Evolutionary conservation across 2,113 vertebrate species (phyloP).

Genomic region (Phasianus colchicus): DNA sequence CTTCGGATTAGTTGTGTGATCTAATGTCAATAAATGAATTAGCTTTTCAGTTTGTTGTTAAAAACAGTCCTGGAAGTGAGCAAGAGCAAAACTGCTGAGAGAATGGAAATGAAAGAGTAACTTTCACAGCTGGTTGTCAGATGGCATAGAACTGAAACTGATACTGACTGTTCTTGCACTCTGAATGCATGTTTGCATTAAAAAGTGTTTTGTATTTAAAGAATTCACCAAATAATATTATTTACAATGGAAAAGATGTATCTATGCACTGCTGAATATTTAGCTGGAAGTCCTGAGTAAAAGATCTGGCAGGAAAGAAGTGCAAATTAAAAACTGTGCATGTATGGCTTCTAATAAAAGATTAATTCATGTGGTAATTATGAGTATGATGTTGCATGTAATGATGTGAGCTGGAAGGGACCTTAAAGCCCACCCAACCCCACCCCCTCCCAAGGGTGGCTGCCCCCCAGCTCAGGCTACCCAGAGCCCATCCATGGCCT

Average conservation of each 20-base stretch:
- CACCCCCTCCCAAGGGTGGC: too few relatives aligned
- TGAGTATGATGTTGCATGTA: background rate
- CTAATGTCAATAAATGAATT: background rate
- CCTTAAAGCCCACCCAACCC: too few relatives aligned
- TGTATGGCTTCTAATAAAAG: background rate
- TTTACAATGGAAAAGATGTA: background rate
- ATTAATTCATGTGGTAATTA: background rate
- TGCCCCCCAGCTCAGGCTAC: too few relatives aligned
- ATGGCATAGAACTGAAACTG: background rate
- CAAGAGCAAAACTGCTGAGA: background rate
- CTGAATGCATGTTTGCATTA: background rate
- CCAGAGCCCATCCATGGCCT: too few relatives aligned
- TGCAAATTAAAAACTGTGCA: background rate
- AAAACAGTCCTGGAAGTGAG: background rate
- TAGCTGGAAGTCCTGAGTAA: background rate
- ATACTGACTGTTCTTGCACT: background rate
- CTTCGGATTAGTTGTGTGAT: background rate
- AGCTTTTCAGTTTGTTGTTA: background rate
- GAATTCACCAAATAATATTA: background rate
- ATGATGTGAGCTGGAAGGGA: too few relatives aligned
- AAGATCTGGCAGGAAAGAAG: background rate
- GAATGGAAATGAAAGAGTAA: background rate
- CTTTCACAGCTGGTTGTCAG: background rate
- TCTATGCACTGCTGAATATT: background rate
- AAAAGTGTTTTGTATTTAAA: background rate